A percentile compares a stretch with the other conserved stretches of the same genome.
phyloP scores from a whole-genome alignment of 2,888 invertebrate species.

The Chloromyia formosa region DNA sequence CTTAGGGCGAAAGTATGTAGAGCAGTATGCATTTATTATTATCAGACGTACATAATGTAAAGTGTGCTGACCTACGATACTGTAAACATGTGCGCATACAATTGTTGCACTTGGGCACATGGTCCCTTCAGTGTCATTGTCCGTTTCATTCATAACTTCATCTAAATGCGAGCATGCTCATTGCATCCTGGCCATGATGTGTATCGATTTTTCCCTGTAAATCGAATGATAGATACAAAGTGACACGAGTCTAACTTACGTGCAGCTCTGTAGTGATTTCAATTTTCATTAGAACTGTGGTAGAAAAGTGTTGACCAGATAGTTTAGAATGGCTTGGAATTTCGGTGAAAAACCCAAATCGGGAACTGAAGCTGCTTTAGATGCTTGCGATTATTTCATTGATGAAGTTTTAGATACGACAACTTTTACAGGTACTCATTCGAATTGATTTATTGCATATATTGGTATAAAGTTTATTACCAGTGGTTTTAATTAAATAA shows the following conservation, averaged over 20 bases:
- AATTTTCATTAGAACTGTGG: neutral
- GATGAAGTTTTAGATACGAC: constrained; percentile 73
- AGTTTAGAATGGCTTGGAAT: constrained; percentile 60
- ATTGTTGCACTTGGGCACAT: constrained; percentile 22
- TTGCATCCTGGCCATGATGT: constrained; percentile 1
- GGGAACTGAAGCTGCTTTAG: constrained; percentile 71
- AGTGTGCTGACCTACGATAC: constrained; percentile 24
- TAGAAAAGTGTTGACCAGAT: neutral
- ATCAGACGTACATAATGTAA: neutral
- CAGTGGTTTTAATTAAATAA: constrained; percentile 17
- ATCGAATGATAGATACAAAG: neutral
- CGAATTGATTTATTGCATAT: constrained; percentile 18
- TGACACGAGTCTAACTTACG: neutral
- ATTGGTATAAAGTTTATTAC: too few relatives aligned
- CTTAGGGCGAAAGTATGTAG: too few relatives aligned
- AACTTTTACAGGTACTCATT: constrained; percentile 64
- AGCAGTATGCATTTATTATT: too few relatives aligned
- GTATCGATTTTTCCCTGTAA: constrained; percentile 28
- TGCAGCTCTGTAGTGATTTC: constrained; percentile 9
- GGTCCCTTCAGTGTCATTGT: constrained; percentile 33
- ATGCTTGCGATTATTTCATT: constrained; percentile 75
- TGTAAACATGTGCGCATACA: neutral
- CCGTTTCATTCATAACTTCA: constrained; percentile 30
- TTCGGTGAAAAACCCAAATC: constrained; percentile 61
- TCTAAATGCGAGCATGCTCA: constrained; percentile 29